Evolutionary conservation across 2,113 vertebrate genomes (phyloP), one percentile per base, ranked within the genome.

Genomic region (Aptenodytes forsteri): DNA sequence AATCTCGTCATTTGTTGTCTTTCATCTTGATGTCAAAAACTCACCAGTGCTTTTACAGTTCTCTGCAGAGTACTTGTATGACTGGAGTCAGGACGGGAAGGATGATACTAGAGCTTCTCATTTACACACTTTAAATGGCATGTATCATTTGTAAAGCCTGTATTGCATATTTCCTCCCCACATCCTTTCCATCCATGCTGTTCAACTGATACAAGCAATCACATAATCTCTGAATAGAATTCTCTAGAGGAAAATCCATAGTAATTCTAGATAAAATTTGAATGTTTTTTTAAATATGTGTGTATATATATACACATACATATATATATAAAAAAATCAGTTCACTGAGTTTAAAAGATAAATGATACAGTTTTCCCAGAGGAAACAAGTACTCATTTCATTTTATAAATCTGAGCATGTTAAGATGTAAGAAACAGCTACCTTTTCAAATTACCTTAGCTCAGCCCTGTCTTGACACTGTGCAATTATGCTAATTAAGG

Each of bases 401-500:
- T 87, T 93, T 94, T 71, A 50, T 61, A 85, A 65, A 71, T 87
- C 89, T 83, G 82, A 94, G 30, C 65, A 62, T 88, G 88, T 90
- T 86, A 72, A 79, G 21, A 85, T 76, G 81, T 88, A 65, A 85
- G 66, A 91, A 88, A 86, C 78, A 61, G 66, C 90, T 93, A 64
- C 50, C 34, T 88, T 90, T 94, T 85, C 85, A 90, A 83, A 94
- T 90, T 77, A 77, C 71, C 59, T 86, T 58, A 26, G 29, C 72
- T 96, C 67, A 88, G n/a, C 71, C 62, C 46, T 86, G 59, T 77
- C 83, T 86, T 93, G 76, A 90, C 82, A 79, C 61, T n/a, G 21
- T 89, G 71, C 62, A 88, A 83, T 95, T 95, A 93, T 83, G 82
- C 91, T 94, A 92, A 97, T 96, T 88, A 93, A 93, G 59, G 55